Evolutionary conservation across 2,888 invertebrate species (phyloP).

Genomic region (Corbicula japonica): DNA sequence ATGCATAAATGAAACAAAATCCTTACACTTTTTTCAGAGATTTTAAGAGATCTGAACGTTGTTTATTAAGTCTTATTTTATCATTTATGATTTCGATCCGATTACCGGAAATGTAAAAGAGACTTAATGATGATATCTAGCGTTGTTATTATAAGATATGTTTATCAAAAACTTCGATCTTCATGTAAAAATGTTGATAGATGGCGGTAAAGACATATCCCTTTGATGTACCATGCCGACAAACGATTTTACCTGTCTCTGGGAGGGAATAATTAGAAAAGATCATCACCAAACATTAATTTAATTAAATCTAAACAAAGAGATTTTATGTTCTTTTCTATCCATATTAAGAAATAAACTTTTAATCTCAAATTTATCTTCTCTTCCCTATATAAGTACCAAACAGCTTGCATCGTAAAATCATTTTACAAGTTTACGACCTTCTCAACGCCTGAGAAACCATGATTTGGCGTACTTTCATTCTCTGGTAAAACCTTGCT

Average conservation of each 20-base stretch:
- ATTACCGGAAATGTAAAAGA: too few species aligned
- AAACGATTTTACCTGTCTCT: slow-evolving; percentile 39
- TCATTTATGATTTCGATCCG: too few species aligned
- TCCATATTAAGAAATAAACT: not conserved
- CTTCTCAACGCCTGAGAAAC: not conserved
- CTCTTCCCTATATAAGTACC: not conserved
- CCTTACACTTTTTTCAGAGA: too few species aligned
- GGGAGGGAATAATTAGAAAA: slow-evolving; percentile 42
- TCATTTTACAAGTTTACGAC: slow-evolving; percentile 8
- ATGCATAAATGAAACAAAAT: too few species aligned
- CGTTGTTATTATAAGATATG: slow-evolving; percentile 43
- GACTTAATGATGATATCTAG: slow-evolving; percentile 36
- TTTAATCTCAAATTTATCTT: not conserved
- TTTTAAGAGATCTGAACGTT: too few species aligned
- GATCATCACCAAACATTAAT: slow-evolving; percentile 39
- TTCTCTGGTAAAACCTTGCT: too few species aligned
- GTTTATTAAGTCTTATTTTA: too few species aligned
- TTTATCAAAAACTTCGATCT: slow-evolving; percentile 35
- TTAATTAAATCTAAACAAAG: slow-evolving; percentile 9
- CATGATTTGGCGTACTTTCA: slow-evolving; percentile 7
- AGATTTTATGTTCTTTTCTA: not conserved
- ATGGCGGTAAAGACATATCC: slow-evolving; percentile 2
- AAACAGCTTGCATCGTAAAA: not conserved
- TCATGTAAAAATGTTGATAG: slow-evolving; percentile 8
- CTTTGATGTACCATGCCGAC: slow-evolving; percentile 43